These are phyloP conservation scores for Micrasema longulum DNA, from an alignment of 1,140 invertebrate species.

Conservation along the genomic window DNA sequence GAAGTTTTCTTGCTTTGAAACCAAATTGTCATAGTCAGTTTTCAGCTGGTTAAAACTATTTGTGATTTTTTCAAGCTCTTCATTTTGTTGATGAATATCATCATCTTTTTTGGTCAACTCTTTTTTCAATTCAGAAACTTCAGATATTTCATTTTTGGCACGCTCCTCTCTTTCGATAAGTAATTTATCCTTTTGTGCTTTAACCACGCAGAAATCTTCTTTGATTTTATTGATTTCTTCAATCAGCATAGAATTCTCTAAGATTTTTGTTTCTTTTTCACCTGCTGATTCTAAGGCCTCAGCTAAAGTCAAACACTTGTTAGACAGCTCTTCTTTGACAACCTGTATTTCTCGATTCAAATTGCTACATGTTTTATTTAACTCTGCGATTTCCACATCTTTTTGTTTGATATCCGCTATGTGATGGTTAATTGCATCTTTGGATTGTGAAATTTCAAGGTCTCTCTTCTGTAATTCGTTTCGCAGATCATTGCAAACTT, in stretches of 20 bases:
- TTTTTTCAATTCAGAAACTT: slow-evolving; percentile 52
- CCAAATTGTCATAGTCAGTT: too few relatives aligned
- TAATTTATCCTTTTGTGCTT: slow-evolving; percentile 30
- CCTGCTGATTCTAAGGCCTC: neutral
- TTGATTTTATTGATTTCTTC: slow-evolving; percentile 54
- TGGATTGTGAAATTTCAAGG: neutral
- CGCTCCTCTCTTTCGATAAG: slow-evolving; percentile 18
- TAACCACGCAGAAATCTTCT: slow-evolving; percentile 1
- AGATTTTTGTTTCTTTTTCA: slow-evolving; percentile 4
- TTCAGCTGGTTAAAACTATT: too few relatives aligned
- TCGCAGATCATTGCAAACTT: neutral
- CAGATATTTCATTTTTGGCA: slow-evolving; percentile 13
- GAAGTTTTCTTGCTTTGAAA: too few relatives aligned
- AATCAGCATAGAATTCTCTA: slow-evolving; percentile 51
- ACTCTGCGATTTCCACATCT: neutral
- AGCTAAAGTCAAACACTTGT: neutral
- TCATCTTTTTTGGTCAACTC: slow-evolving; percentile 41
- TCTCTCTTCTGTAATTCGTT: neutral
- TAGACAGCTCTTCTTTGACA: neutral
- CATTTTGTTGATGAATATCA: neutral
- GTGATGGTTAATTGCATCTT: neutral
- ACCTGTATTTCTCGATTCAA: neutral
- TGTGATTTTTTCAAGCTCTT: too few relatives aligned
- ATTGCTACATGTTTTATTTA: neutral
- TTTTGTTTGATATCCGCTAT: too few relatives aligned